A percentile compares a stretch with the other conserved stretches of the same genome.
These are phyloP conservation scores for Oryzias woworae DNA, from an alignment of 2,113 vertebrate species.

Conservation along the genomic window DNA sequence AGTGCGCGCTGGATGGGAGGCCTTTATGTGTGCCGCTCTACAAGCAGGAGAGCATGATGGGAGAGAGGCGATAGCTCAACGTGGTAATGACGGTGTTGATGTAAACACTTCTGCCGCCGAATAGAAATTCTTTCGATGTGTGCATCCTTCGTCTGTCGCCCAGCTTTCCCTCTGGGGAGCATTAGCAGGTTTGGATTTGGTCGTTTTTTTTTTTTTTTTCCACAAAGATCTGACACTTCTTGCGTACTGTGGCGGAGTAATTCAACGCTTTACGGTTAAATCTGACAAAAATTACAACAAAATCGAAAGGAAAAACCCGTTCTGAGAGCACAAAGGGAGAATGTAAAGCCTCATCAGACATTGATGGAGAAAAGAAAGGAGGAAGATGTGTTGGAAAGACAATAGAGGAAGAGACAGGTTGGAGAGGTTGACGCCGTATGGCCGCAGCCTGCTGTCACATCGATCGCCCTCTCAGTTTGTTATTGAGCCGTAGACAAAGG, in stretches of 20 bases:
- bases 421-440: conserved; percentile 1
- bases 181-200: background rate
- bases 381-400: background rate
- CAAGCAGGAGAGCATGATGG: conserved; percentile 15
- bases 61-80: conserved; percentile 8
- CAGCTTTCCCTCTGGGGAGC: background rate
- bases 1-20: conserved; percentile 2
- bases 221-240: conserved; percentile 17
- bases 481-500: conserved; percentile 10
- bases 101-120: background rate
- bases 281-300: conserved; percentile 16
- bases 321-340: conserved; percentile 9
- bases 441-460: conserved; percentile 26
- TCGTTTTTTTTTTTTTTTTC: conserved; percentile 1
- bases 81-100: background rate
- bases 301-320: conserved; percentile 19
- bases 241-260: conserved; percentile 3
- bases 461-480: conserved; percentile 16
- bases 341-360: conserved; percentile 42
- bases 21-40: background rate
- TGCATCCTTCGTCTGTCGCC: conserved; percentile 1
- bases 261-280: conserved; percentile 24
- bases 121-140: background rate
- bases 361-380: background rate
- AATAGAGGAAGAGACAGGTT: conserved; percentile 1